Conservation (phyloP, 2,113 vertebrate genomes). For the Corydoras maculifer region DNA sequence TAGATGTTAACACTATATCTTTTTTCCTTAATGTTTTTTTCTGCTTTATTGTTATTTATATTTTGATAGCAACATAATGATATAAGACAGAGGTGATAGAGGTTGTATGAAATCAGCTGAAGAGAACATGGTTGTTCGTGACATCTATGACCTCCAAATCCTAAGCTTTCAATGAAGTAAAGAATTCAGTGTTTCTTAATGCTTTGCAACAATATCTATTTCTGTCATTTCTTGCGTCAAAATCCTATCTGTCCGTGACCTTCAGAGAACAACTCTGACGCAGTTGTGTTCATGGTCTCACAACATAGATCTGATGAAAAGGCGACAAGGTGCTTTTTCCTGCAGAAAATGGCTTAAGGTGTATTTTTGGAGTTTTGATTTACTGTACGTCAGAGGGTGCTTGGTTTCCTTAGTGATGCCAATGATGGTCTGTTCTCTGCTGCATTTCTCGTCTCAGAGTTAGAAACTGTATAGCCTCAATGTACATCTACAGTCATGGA, state of each 20-base stretch:
- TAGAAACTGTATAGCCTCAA: background rate
- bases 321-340: too few species aligned
- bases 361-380: conserved; percentile 37
- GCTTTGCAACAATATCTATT: background rate
- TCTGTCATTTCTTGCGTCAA: background rate
- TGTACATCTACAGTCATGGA: too few species aligned
- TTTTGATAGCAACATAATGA: too few species aligned
- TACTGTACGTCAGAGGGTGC: conserved; percentile 34
- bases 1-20: too few species aligned
- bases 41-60: too few species aligned
- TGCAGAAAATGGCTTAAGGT: conserved; percentile 1
- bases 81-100: background rate
- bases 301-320: background rate
- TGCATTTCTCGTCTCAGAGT: background rate
- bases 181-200: background rate
- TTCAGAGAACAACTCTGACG: background rate
- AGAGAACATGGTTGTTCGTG: background rate
- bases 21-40: too few species aligned
- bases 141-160: background rate
- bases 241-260: conserved; percentile 3
- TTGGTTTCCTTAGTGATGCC: conserved; percentile 42
- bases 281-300: background rate
- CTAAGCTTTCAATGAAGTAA: background rate
- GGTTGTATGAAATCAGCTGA: background rate
- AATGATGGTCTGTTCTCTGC: conserved; percentile 27